Base-by-base conservation (phyloP, 2,888 invertebrate species). In the Noctua janthina region DNA sequence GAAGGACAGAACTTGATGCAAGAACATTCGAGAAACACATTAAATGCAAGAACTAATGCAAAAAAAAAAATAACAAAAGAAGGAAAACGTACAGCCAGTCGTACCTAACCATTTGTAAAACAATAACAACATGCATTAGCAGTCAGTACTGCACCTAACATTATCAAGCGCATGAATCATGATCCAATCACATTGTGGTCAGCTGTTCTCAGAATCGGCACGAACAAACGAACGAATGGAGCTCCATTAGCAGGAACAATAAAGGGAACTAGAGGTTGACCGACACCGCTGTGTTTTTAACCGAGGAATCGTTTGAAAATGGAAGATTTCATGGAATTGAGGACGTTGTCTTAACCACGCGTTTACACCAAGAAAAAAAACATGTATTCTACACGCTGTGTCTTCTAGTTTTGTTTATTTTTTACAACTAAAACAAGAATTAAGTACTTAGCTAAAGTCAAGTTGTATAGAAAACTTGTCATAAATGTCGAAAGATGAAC, bases 131-230 rank as follows among this genome's bases (percentile, higher is more conserved):
- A 62, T 64, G 74, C 62, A 79, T 88, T 87, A 72, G 20, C 56
- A 87, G 76, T 73, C 78, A 49, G 23, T 35, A 54, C 23, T 83
- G 85, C 85, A 79, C 66, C 35, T 70, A 56, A 71, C 74, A 72
- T 67, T 88, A 81, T 82, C 81, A 75, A 71, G 46, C 54, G 71
- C 59, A 87, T 90, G 89, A 90, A 81, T 90, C 89, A 88, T 70
- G 78, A 84, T 82, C 62, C 70, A 82, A 82, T 78, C 83, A 46
- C 70, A 82, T 74, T 76, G 76, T 73, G 82, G 88, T 74, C 74
- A 76, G 56, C 64, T 29, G 77, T 80, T 75, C 76, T 64, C n/a
- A 77, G 89, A 89, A 89, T 76, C 54, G 72, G 75, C 82, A 85
- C 83, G 59, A 62, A 68, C 46, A 68, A 68, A 68, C 68, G 68